Evolutionary conservation across 2,113 vertebrate species (phyloP).

Genomic region (Ictidomys tridecemlineatus): DNA sequence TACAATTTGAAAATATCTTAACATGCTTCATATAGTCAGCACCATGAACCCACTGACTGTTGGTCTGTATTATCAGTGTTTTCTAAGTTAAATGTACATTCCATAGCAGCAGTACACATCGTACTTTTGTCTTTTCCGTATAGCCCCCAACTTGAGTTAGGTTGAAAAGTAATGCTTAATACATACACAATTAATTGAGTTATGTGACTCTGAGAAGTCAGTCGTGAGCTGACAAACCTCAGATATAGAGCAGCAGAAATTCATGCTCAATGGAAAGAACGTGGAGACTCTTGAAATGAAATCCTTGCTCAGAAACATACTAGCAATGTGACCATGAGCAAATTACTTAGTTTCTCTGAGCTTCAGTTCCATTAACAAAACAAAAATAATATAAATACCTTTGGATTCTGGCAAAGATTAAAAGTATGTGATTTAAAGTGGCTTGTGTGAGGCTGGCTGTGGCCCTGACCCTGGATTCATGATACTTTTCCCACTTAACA

Average conservation of each 20-base stretch:
- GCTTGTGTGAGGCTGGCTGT: background rate
- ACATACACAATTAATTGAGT: background rate
- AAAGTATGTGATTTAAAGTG: background rate
- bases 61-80: background rate
- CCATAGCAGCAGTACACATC: background rate
- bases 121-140: background rate
- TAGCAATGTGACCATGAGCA: background rate
- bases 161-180: background rate
- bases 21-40: background rate
- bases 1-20: background rate
- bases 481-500: background rate
- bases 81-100: background rate
- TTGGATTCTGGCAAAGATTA: background rate
- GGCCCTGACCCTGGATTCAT: background rate
- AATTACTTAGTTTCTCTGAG: background rate
- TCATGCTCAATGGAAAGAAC: background rate
- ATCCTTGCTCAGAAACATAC: background rate
- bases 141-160: background rate
- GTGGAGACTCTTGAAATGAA: background rate
- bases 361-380: background rate
- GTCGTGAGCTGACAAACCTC: background rate
- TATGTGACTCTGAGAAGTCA: background rate
- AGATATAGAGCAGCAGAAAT: background rate
- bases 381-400: background rate
- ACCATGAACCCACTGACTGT: background rate